Evolutionary conservation across 2,113 vertebrate species (phyloP).

Genomic region (Oceanodroma tethys): DNA sequence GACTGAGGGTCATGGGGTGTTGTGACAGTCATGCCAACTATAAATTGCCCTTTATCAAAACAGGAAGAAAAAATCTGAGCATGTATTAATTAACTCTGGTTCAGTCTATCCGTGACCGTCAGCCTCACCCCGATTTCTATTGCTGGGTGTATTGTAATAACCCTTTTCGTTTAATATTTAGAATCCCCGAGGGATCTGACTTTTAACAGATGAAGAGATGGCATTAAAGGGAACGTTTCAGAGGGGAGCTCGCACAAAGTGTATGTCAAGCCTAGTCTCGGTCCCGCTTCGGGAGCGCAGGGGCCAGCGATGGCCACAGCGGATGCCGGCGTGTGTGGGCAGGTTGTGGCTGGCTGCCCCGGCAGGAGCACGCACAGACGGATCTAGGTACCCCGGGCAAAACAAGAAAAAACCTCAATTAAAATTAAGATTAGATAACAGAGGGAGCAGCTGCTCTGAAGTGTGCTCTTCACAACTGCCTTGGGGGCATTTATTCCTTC

Average conservation of each 20-base stretch:
- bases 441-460: constrained; percentile 38
- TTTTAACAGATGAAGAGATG: background rate
- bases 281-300: background rate
- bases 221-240: background rate
- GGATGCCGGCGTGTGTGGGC: background rate
- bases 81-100: constrained; percentile 46
- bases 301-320: fast-evolving
- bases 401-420: background rate
- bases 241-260: background rate
- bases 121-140: background rate
- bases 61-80: background rate
- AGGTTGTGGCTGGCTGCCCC: background rate
- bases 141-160: background rate
- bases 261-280: background rate
- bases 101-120: background rate
- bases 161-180: background rate
- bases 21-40: constrained; percentile 14
- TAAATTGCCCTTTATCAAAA: constrained; percentile 54
- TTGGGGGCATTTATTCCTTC: constrained; percentile 7
- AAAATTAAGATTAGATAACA: constrained; percentile 46
- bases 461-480: background rate
- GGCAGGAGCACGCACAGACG: background rate
- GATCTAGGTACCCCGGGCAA: background rate
- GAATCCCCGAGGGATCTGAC: background rate
- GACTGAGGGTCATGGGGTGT: background rate